Evolutionary conservation across 2,888 invertebrate genomes (phyloP), one percentile per base, ranked within the genome.

Genomic region (Strigamia crassipes): DNA sequence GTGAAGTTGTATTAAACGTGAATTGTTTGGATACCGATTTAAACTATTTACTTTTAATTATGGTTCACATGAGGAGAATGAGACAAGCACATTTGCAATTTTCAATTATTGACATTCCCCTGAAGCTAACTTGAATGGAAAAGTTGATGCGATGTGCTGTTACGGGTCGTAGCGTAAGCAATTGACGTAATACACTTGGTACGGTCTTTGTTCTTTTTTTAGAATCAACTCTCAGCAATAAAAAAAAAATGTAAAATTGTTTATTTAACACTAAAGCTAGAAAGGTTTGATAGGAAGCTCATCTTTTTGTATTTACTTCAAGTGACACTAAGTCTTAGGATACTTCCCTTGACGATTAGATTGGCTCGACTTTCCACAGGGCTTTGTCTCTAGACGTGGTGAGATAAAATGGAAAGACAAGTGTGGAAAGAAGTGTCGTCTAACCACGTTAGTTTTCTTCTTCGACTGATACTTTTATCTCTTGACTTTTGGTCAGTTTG

Each of bases 321-420:
- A 42, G 42, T 42, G 42, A 42, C 42, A 42, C 13, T 42, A 42
- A 42, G 42, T 42, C 42, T 42, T 10, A 9, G 10, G 61, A 61
- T 18, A 18, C 61, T 61, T 61, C 61, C 61, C 61, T 23, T 18
- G 61, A 18, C 61, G 21, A 61, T 61, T 61, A 61, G 9, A n/a
- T 18, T 18, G n/a, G 61, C 10, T 61, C 18, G 10, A 23, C 61
- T 61, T 61, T 61, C n/a, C 42, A 42, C 13, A 42, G 15, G 42
- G 23, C 23, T 61, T 61, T 61, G 61, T 61, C 61, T 61, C 61
- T 9, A 61, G 18, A n/a, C 61, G 61, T 18, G 61, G 61, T 61
- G 18, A 61, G 61, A 61, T 61, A 61, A 61, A 61, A n/a, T 61
- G 18, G 61, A n/a, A 9, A 61, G 15, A 61, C 10, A 23, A 21